phyloP scores from a whole-genome alignment of 1,140 invertebrate species.

The Mactra quadrangularis region DNA sequence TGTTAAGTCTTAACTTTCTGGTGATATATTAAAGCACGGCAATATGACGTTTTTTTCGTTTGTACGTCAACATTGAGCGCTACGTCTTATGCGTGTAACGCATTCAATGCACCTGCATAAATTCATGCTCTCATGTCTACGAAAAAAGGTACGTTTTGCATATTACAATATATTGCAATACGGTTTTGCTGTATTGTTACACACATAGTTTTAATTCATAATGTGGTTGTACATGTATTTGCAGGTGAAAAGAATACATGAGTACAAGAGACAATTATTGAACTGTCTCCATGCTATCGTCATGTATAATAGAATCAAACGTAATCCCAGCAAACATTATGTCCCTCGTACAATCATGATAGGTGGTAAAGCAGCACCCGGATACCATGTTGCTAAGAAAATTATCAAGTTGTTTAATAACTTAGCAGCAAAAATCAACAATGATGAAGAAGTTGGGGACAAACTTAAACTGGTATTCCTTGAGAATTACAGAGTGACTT shows the following conservation, averaged over 20 bases:
- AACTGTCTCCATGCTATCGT: slow-evolving; percentile 98
- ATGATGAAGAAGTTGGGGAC: slow-evolving; percentile 97
- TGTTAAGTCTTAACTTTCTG: too few relatives aligned
- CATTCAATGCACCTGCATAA: too few relatives aligned
- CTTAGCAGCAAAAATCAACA: slow-evolving; percentile 95
- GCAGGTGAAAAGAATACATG: slow-evolving; percentile 97
- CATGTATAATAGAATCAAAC: slow-evolving; percentile 98
- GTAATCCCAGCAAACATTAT: slow-evolving; percentile 90
- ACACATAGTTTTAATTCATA: too few relatives aligned
- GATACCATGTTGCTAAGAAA: slow-evolving; percentile 97
- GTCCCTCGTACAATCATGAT: slow-evolving; percentile 98
- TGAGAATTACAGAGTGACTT: slow-evolving; percentile 98
- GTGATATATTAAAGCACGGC: too few relatives aligned
- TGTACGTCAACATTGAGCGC: too few relatives aligned
- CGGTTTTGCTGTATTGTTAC: too few relatives aligned
- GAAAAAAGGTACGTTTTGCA: too few relatives aligned
- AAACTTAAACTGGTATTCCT: slow-evolving; percentile 97
- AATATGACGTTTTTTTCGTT: too few relatives aligned
- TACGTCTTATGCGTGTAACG: too few relatives aligned
- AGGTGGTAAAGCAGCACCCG: slow-evolving; percentile 98
- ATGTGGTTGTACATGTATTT: too few relatives aligned
- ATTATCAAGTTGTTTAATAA: slow-evolving; percentile 98
- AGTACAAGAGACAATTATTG: slow-evolving; percentile 98
- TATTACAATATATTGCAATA: too few relatives aligned
- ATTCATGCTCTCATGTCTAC: too few relatives aligned